Percentiles rank a stretch among this genome's conserved stretches.
Evolutionary conservation across 2,113 vertebrate species (phyloP).

Genomic region (Columba janthina): DNA sequence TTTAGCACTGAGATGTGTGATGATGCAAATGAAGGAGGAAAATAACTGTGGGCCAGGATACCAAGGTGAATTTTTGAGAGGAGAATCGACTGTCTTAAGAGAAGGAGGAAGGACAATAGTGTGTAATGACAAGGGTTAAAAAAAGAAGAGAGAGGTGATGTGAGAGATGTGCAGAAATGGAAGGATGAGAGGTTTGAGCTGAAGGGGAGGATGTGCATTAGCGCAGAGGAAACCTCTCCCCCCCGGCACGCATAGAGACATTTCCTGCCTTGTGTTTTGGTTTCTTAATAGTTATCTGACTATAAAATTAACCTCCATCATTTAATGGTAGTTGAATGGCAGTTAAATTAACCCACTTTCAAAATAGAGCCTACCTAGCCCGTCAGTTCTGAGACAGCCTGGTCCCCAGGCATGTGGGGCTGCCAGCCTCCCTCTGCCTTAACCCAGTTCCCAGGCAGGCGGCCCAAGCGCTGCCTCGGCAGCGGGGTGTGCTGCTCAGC

Average conservation of each 20-base stretch:
- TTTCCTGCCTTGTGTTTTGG: conserved; percentile 60
- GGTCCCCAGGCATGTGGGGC: conserved; percentile 29
- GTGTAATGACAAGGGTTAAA: background rate
- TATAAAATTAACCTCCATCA: conserved; percentile 58
- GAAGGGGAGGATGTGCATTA: conserved; percentile 26
- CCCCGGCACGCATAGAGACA: background rate
- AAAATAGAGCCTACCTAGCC: conserved; percentile 53
- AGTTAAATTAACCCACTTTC: conserved; percentile 69
- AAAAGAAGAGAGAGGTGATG: background rate
- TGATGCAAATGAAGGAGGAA: background rate
- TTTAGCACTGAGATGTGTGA: background rate
- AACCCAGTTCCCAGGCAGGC: conserved; percentile 55
- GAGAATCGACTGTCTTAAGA: background rate
- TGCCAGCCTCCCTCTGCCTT: conserved; percentile 34
- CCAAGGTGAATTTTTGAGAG: background rate
- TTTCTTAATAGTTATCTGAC: conserved; percentile 58
- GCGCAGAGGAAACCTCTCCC: conserved; percentile 4
- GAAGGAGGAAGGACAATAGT: background rate
- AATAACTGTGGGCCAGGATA: background rate
- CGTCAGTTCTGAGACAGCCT: conserved; percentile 16
- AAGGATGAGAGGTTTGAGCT: conserved; percentile 45
- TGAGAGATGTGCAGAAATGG: conserved; percentile 25
- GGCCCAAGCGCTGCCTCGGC: background rate
- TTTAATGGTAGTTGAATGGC: conserved; percentile 44
- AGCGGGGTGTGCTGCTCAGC: background rate